phyloP scores from a whole-genome alignment of 2,888 invertebrate genomes.

The Agrochola litura region DNA sequence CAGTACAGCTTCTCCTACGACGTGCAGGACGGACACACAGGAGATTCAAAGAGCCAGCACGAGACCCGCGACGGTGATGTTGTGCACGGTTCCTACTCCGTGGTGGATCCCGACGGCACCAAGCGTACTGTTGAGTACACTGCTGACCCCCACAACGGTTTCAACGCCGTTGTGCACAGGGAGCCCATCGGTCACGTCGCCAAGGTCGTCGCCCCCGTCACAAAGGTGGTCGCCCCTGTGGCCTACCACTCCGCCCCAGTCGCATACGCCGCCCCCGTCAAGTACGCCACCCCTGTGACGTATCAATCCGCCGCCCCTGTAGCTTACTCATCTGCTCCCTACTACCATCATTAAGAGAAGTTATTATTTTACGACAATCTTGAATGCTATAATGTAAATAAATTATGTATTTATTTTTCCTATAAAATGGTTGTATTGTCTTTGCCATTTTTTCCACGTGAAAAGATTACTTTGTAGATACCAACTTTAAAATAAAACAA shows the following conservation, averaged over 20 bases:
- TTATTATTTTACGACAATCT: slow-evolving; percentile 43
- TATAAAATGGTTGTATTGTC: slow-evolving; percentile 34
- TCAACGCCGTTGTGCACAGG: slow-evolving; percentile 88
- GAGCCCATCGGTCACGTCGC: slow-evolving; percentile 80
- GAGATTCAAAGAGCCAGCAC: slow-evolving; percentile 87
- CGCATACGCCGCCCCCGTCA: slow-evolving; percentile 64
- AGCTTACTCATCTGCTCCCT: slow-evolving; percentile 64
- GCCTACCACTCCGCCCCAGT: slow-evolving; percentile 69
- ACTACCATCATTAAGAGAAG: slow-evolving; percentile 75
- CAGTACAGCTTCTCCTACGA: slow-evolving; percentile 86
- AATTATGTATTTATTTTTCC: slow-evolving; percentile 73
- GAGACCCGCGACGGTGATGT: slow-evolving; percentile 88
- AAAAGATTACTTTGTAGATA: neutral
- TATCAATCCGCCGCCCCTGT: slow-evolving; percentile 67
- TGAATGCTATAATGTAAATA: slow-evolving; percentile 77
- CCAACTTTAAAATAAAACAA: slow-evolving; percentile 1
- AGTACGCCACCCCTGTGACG: slow-evolving; percentile 43
- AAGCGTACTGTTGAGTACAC: slow-evolving; percentile 89
- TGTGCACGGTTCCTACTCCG: slow-evolving; percentile 88
- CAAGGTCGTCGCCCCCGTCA: slow-evolving; percentile 73
- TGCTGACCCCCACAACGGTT: slow-evolving; percentile 87
- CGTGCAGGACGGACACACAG: slow-evolving; percentile 87
- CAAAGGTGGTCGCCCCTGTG: slow-evolving; percentile 68
- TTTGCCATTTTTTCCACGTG: neutral
- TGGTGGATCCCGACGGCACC: slow-evolving; percentile 87